Evolutionary conservation across 1,140 invertebrate species (phyloP).

Genomic region (Phthorimaea operculella): DNA sequence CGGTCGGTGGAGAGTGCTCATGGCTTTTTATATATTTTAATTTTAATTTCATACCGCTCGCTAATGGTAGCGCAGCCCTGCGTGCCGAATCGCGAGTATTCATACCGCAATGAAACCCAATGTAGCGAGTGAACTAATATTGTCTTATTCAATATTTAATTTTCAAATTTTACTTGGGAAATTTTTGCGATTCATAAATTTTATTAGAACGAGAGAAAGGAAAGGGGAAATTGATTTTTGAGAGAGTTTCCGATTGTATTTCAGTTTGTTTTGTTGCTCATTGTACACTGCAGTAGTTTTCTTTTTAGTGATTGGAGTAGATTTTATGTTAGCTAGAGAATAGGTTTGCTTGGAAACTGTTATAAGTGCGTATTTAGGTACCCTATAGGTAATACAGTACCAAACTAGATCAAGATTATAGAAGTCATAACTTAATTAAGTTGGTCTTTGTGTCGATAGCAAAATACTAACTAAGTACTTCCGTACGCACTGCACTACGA

Average conservation of each 20-base stretch:
- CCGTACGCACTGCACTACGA: too few species aligned
- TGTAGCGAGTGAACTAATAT: constrained; percentile 67
- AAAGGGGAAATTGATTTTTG: not conserved
- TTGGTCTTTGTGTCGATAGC: too few species aligned
- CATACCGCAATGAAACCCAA: constrained; percentile 63
- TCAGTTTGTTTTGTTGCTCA: too few species aligned
- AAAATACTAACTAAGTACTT: too few species aligned
- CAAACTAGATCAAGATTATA: too few species aligned
- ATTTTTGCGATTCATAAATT: constrained; percentile 60
- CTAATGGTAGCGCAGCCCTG: constrained; percentile 63
- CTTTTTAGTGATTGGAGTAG: too few species aligned
- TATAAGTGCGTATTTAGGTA: too few species aligned
- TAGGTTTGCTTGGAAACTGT: too few species aligned
- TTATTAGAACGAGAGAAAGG: constrained; percentile 25
- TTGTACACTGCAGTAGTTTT: too few species aligned
- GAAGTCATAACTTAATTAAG: too few species aligned
- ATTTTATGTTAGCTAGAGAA: too few species aligned
- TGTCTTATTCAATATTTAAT: constrained; percentile 66
- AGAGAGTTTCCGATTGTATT: not conserved
- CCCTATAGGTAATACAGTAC: too few species aligned
- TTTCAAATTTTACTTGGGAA: constrained; percentile 52
- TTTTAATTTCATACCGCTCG: constrained; percentile 67
- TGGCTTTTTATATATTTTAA: constrained; percentile 66
- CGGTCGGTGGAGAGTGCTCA: constrained; percentile 59
- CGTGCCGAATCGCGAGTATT: constrained; percentile 63